A percentile compares a stretch with the other conserved stretches of the same genome.
phyloP scores from a whole-genome alignment of 2,113 vertebrate genomes.

The Cynoglossus semilaevis region DNA sequence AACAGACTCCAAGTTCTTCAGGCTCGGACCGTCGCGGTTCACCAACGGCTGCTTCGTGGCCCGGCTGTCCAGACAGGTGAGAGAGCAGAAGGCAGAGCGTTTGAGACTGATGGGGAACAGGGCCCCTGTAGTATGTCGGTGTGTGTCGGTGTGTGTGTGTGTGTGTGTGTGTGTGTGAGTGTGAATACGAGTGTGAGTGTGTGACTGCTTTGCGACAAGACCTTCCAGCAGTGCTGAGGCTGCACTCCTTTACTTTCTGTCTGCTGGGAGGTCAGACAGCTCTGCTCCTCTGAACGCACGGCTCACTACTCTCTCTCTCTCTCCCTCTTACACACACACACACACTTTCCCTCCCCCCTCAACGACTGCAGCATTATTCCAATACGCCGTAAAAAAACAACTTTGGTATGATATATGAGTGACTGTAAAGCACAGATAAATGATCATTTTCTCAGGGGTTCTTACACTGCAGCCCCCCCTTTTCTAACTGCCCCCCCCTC shows the following conservation, averaged over 20 bases:
- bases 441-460: conserved; percentile 26
- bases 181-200: conserved; percentile 9
- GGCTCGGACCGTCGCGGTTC: conserved; percentile 76
- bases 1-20: conserved; percentile 79
- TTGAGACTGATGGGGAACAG: not conserved
- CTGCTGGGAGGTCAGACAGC: conserved; percentile 49
- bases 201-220: conserved; percentile 49
- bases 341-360: conserved; percentile 1
- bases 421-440: conserved; percentile 36
- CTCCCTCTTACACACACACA: not conserved
- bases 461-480: conserved; percentile 34
- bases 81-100: conserved; percentile 19
- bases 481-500: not conserved
- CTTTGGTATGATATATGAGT: conserved; percentile 45
- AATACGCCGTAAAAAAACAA: conserved; percentile 51
- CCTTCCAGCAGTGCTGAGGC: conserved; percentile 59
- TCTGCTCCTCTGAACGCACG: conserved; percentile 26
- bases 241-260: conserved; percentile 61
- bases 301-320: not conserved
- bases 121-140: conserved; percentile 1
- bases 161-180: conserved; percentile 21
- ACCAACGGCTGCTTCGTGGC: conserved; percentile 90
- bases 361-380: conserved; percentile 50
- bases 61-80: conserved; percentile 86
- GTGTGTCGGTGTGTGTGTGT: conserved; percentile 2